phyloP scores from a whole-genome alignment of 2,888 invertebrate genomes.

The Leistus spinibarbis region DNA sequence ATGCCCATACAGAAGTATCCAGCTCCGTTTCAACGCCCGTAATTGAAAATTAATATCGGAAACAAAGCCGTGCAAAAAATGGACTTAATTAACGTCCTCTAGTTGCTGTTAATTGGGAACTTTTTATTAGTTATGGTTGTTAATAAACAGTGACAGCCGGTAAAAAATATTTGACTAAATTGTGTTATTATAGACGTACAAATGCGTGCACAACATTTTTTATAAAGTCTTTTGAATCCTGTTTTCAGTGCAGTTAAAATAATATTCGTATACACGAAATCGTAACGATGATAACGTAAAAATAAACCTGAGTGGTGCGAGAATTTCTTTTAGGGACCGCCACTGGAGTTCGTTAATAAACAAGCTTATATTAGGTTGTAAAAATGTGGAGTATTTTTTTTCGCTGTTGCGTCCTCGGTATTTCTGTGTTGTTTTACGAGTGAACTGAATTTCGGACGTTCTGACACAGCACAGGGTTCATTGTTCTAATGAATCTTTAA shows the following conservation, averaged over 20 bases:
- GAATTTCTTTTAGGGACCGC: neutral
- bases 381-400: neutral
- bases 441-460: neutral
- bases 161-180: neutral
- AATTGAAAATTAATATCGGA: neutral
- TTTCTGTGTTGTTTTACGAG: slow-evolving; percentile 11
- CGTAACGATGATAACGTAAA: too few species aligned
- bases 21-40: neutral
- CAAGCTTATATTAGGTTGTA: neutral
- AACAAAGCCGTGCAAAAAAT: neutral
- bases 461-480: slow-evolving; percentile 15
- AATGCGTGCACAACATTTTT: too few species aligned
- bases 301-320: too few species aligned
- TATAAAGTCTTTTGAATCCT: too few species aligned
- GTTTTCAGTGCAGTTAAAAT: too few species aligned
- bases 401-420: neutral
- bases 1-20: neutral
- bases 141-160: neutral
- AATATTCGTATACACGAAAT: too few species aligned
- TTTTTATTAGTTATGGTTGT: neutral
- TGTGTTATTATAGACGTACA: too few species aligned
- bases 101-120: neutral
- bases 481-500: slow-evolving; percentile 39
- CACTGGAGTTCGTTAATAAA: too few species aligned
- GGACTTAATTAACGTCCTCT: neutral